Conservation (phyloP, 1,140 invertebrate species). For the Drosophila persimilis region DNA sequence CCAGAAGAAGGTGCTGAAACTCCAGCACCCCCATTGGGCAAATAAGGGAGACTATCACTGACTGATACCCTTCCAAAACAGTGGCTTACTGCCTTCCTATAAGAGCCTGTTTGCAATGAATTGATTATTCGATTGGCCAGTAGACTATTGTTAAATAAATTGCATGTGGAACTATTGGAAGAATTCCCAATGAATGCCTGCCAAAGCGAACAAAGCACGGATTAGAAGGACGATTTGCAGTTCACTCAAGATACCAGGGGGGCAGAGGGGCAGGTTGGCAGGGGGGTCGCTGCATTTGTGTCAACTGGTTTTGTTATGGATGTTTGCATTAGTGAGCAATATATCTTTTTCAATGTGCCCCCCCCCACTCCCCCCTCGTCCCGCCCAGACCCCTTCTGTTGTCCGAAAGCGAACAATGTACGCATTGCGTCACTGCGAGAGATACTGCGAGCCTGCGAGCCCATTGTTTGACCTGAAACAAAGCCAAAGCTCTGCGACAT, state of each 20-base stretch:
- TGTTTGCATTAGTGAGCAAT: constrained; percentile 58
- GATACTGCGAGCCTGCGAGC: constrained; percentile 48
- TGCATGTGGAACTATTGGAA: constrained; percentile 40
- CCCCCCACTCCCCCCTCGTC: neutral
- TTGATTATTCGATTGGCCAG: constrained; percentile 52
- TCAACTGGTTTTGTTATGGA: constrained; percentile 72
- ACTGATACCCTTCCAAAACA: constrained; percentile 28
- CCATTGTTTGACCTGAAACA: constrained; percentile 62
- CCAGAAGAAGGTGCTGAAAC: no score
- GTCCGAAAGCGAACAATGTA: constrained; percentile 62
- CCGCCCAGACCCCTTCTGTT: constrained; percentile 22
- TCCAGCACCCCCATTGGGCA: no score
- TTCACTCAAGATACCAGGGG: constrained; percentile 17
- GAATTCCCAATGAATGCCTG: constrained; percentile 49
- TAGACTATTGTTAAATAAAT: constrained; percentile 42
- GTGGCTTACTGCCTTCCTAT: constrained; percentile 46
- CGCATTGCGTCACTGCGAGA: constrained; percentile 75
- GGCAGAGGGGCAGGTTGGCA: neutral
- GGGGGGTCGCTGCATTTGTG: constrained; percentile 57
- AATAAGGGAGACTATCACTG: no score
- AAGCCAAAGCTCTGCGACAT: constrained; percentile 52
- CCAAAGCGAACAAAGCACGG: constrained; percentile 44
- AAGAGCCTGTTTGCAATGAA: constrained; percentile 42
- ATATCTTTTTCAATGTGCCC: constrained; percentile 46
- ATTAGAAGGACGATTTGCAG: constrained; percentile 30